A percentile compares a stretch with the other conserved stretches of the same genome.
These are phyloP conservation scores for Synanthedon andrenaeformis DNA, from an alignment of 2,888 invertebrate genomes.

Conservation along the genomic window DNA sequence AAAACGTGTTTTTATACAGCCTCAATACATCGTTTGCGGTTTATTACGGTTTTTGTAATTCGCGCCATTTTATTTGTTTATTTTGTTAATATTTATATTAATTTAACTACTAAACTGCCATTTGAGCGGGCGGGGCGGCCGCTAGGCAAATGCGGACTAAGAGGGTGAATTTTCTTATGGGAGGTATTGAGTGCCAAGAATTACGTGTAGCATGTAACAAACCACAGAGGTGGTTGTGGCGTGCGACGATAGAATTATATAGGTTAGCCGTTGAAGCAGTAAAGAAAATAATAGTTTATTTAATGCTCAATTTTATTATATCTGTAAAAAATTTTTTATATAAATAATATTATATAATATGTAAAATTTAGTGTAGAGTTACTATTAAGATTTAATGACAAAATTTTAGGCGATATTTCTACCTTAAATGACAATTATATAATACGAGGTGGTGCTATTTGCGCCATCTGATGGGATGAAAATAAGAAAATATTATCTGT, in stretches of 20 bases:
- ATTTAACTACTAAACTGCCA: background rate
- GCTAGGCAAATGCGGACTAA: slow-evolving; percentile 44
- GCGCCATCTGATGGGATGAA: too few species aligned
- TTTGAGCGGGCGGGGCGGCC: slow-evolving; percentile 30
- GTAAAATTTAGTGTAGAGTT: too few species aligned
- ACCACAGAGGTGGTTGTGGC: background rate
- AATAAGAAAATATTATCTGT: too few species aligned
- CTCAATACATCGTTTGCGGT: background rate
- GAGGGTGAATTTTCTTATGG: slow-evolving; percentile 44
- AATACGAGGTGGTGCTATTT: too few species aligned
- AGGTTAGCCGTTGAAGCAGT: background rate
- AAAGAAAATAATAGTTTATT: too few species aligned
- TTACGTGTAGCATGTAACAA: slow-evolving; percentile 17
- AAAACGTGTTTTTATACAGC: background rate
- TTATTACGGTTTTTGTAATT: background rate
- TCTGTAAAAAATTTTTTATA: too few species aligned
- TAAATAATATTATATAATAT: too few species aligned
- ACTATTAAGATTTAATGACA: too few species aligned
- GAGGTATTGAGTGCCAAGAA: slow-evolving; percentile 46
- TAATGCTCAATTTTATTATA: too few species aligned
- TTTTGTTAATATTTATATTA: slow-evolving; percentile 4
- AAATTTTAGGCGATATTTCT: too few species aligned
- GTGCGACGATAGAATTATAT: slow-evolving; percentile 5
- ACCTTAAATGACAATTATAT: too few species aligned
- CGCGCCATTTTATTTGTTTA: background rate